Evolutionary conservation across 2,888 invertebrate species (phyloP).

Genomic region (Griposia aprilina): DNA sequence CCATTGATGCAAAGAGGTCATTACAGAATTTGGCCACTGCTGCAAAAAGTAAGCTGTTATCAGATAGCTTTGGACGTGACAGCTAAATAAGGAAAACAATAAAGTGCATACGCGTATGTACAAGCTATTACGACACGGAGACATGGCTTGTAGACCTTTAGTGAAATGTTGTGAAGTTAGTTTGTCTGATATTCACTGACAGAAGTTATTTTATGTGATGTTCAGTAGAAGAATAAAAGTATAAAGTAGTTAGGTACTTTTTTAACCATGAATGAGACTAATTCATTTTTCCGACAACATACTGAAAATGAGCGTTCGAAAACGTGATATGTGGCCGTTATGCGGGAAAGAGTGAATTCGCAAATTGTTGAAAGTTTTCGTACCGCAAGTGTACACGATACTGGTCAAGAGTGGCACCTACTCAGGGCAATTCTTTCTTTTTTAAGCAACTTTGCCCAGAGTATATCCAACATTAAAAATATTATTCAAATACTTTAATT

Average conservation of each 20-base stretch:
- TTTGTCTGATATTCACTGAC: slow-evolving; percentile 7
- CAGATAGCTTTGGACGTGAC: slow-evolving; percentile 51
- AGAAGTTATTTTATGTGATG: neutral
- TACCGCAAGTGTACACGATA: neutral
- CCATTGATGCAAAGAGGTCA: slow-evolving; percentile 35
- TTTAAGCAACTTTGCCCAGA: neutral
- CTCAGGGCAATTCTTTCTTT: neutral
- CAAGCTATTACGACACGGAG: slow-evolving; percentile 45
- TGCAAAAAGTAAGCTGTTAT: slow-evolving; percentile 55
- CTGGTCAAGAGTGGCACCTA: neutral
- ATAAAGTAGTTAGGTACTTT: neutral
- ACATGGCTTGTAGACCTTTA: slow-evolving; percentile 20
- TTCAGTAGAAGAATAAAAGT: neutral
- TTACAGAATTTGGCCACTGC: slow-evolving; percentile 17
- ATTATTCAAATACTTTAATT: too few relatives aligned
- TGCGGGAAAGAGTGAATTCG: neutral
- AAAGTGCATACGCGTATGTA: slow-evolving; percentile 29
- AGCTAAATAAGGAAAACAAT: slow-evolving; percentile 46
- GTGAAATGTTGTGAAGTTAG: slow-evolving; percentile 14
- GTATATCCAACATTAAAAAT: neutral
- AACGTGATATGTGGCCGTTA: neutral
- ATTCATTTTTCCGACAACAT: neutral
- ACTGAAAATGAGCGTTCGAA: neutral
- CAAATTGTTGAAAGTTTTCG: neutral
- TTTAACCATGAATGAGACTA: neutral